A percentile compares a stretch with the other conserved stretches of the same genome.
phyloP scores from a whole-genome alignment of 2,888 invertebrate species.

The Agrilus biguttatus region DNA sequence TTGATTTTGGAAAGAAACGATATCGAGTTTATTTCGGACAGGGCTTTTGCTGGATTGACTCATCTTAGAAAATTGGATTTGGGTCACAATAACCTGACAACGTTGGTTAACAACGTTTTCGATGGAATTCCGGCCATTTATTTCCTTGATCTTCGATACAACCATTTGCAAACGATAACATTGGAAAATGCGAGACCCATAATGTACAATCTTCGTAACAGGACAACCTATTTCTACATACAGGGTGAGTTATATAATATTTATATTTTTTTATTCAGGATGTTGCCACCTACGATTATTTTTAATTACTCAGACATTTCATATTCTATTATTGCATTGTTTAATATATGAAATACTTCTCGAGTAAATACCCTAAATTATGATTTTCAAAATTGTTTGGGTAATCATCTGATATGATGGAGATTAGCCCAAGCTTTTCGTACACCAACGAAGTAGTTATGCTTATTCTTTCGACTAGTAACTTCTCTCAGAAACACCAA shows the following conservation, averaged over 20 bases:
- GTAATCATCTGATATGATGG: no score
- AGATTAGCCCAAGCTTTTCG: no score
- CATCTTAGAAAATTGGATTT: constrained; percentile 57
- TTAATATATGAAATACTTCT: no score
- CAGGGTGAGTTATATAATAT: constrained; percentile 47
- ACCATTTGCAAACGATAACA: constrained; percentile 61
- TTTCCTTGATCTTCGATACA: constrained; percentile 63
- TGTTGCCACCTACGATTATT: no score
- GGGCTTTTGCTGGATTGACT: constrained; percentile 62
- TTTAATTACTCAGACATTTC: no score
- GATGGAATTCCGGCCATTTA: constrained; percentile 57
- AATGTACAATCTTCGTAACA: constrained; percentile 61
- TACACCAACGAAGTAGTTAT: no score
- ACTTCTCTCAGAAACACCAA: no score
- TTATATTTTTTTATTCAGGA: no score
- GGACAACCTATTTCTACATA: constrained; percentile 57
- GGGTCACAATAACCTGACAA: constrained; percentile 60
- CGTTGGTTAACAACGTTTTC: constrained; percentile 56
- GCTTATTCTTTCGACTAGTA: no score
- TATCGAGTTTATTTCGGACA: constrained; percentile 53
- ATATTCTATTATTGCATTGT: no score
- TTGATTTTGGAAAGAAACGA: constrained; percentile 30
- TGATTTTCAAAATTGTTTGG: no score
- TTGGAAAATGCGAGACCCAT: constrained; percentile 64
- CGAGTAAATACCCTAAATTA: no score